Evolutionary conservation across 2,888 invertebrate species (phyloP), one percentile per base, ranked within the genome.

Genomic region (Clepsis dumicolana): DNA sequence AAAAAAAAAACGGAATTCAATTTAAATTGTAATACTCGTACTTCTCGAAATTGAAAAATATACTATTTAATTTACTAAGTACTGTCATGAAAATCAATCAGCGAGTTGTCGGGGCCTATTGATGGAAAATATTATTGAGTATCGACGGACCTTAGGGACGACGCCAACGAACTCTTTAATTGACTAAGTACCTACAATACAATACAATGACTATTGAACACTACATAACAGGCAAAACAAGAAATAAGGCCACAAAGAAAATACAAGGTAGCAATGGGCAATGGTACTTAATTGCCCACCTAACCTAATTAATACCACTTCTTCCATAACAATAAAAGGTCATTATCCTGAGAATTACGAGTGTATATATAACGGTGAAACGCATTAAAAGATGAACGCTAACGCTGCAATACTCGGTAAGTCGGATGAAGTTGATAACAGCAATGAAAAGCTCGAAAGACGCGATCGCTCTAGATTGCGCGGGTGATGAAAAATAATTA

Each of bases 401-500:
- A 25, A 24, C 18, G 27, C 27, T 16, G 54, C 56, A 63, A 63
- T 57, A 50, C 27, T 35, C 44, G 53, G 41, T n/a, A 16, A 54
- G 62, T 62, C 56, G 27, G 48, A 56, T 56, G 54, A 38, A 57
- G 56, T 50, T 62, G 48, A 67, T 66, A 61, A 61, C 54, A 66
- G 65, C 60, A 54, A 66, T 66, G 32, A 48, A 44, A 56, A 48
- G 44, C 44, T 18, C 29, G 14, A 4, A 14, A 16, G 18, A 27
- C 35, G 44, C 48, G 54, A 66, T 48, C 48, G 35, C 35, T 54
- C 54, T 35, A 32, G 44, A 61, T 61, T 35, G 48, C 65, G 25
- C 25, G 50, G 29, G 53, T 50, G 56, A 67, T 62, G 67, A 67
- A 80, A 79, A 79, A 79, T 79, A 78, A 78, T 78, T 75, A 82